Percentiles rank a stretch among this genome's conserved stretches.
Evolutionary conservation across 1,140 invertebrate species (phyloP).

Genomic region (Penaeus indicus): DNA sequence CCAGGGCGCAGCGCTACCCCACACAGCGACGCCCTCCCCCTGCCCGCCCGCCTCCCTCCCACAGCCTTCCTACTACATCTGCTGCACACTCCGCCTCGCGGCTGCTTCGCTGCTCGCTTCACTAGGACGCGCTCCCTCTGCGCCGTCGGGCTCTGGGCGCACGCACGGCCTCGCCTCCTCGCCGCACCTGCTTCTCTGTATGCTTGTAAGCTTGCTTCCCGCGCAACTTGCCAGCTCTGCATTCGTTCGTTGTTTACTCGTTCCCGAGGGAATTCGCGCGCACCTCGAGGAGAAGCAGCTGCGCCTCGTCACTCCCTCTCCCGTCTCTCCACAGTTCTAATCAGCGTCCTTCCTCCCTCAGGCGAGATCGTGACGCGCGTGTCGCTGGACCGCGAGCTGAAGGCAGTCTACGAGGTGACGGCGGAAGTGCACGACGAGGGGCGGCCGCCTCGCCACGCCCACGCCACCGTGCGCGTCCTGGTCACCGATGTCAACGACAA

Average conservation of each 20-base stretch:
- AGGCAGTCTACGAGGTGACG: constrained; percentile 83
- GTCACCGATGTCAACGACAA: constrained; percentile 75
- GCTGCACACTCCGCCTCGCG: no score
- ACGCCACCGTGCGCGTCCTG: constrained; percentile 81
- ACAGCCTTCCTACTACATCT: neutral
- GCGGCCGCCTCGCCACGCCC: constrained; percentile 79
- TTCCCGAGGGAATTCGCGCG: no score
- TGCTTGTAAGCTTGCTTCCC: no score
- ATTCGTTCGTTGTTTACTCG: no score
- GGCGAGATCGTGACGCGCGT: constrained; percentile 88
- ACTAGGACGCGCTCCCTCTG: no score
- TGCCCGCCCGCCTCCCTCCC: neutral
- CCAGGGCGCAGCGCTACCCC: neutral
- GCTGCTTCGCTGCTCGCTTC: no score
- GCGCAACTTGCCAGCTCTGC: no score
- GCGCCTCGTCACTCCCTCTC: neutral
- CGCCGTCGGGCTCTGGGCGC: no score
- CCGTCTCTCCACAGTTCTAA: neutral
- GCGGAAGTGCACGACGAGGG: constrained; percentile 90
- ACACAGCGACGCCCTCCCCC: neutral
- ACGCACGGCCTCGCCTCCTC: no score
- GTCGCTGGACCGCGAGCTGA: constrained; percentile 86
- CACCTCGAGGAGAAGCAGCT: neutral
- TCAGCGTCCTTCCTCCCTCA: constrained; percentile 70
- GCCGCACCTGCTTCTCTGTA: no score